Conservation (phyloP, 2,797 vertebrate species). For the Sebastes cheni region DNA sequence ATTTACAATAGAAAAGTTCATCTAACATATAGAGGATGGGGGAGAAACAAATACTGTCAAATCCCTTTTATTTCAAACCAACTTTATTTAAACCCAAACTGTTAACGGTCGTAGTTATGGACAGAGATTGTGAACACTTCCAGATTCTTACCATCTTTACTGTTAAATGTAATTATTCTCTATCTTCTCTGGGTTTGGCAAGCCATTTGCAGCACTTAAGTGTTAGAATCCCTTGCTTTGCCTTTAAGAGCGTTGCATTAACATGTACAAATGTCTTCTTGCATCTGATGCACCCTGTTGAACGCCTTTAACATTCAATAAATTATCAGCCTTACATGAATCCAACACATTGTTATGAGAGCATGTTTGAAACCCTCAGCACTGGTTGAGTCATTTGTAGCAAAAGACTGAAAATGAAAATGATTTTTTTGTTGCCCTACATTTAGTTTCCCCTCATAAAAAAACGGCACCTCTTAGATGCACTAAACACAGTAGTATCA, state of each 20-base stretch:
- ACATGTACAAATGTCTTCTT: neutral
- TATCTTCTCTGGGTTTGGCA: neutral
- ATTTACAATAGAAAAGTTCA: neutral
- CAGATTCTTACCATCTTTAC: neutral
- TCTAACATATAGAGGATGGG: neutral
- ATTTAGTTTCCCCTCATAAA: conserved; percentile 19
- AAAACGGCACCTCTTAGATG: neutral
- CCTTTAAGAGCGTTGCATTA: neutral
- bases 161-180: neutral
- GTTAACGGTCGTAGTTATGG: neutral
- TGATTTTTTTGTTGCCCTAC: neutral
- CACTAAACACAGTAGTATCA: conserved; percentile 22
- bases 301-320: neutral
- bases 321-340: neutral
- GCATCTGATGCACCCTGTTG: neutral
- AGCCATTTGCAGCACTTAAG: neutral
- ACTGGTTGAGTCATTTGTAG: neutral
- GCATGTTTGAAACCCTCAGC: neutral
- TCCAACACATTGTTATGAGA: neutral
- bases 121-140: neutral
- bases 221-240: neutral
- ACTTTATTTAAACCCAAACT: neutral
- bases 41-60: conserved; percentile 13
- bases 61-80: conserved; percentile 18
- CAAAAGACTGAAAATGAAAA: conserved; percentile 7